Evolutionary conservation across 2,113 vertebrate species (phyloP).

Genomic region (Rhodinocichla rosea): DNA sequence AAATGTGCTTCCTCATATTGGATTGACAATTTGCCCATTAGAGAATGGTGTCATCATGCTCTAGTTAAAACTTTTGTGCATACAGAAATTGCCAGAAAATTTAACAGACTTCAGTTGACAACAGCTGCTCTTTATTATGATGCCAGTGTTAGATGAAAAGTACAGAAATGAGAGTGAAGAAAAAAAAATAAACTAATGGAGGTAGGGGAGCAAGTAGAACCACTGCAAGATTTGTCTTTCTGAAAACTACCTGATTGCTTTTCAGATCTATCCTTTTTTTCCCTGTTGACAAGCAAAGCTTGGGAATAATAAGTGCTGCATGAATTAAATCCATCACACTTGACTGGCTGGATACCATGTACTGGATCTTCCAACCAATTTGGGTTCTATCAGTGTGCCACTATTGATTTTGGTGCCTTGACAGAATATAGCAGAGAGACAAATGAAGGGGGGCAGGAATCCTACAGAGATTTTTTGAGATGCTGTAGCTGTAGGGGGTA

Average conservation of each 20-base stretch:
- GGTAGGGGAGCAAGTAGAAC: neutral
- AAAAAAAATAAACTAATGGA: conserved; percentile 4
- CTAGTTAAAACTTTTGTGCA: neutral
- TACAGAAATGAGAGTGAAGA: neutral
- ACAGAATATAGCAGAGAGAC: neutral
- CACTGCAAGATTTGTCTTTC: neutral
- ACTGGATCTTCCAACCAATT: conserved; percentile 4
- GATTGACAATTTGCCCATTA: neutral
- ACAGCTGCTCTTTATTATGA: neutral
- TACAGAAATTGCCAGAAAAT: neutral
- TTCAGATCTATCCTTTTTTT: conserved; percentile 8
- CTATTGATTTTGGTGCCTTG: conserved; percentile 44
- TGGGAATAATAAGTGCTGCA: conserved; percentile 30
- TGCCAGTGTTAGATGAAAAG: neutral
- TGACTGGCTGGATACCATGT: conserved; percentile 1
- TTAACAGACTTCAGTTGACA: neutral
- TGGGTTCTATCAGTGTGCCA: neutral
- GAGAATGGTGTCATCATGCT: neutral
- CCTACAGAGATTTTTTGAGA: neutral
- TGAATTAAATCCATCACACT: conserved; percentile 58
- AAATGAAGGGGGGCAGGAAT: neutral
- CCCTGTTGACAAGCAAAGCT: conserved; percentile 36
- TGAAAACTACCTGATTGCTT: conserved; percentile 49
- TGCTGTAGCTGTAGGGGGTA: neutral
- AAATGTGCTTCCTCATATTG: neutral